Evolutionary conservation across 2,797 vertebrate species (phyloP), one percentile per base, ranked within the genome.

Genomic region (Otolemur crassicaudatus): DNA sequence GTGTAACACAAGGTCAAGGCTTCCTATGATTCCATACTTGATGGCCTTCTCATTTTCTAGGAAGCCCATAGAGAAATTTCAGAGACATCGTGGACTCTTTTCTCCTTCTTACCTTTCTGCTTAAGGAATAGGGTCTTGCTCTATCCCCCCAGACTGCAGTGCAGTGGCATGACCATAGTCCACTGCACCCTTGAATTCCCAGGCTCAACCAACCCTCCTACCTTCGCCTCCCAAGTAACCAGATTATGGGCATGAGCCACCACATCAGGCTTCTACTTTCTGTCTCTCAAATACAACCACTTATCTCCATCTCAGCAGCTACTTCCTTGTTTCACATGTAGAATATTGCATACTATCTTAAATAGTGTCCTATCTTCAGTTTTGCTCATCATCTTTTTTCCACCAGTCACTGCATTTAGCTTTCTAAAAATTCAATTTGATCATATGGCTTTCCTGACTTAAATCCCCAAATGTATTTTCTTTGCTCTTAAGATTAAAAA

Each of bases 401-500:
- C 27, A 91, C 25, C 43, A 84, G 6, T 58, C 70, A 17, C 40
- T 93, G 63, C 9, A 75, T 43, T 85, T 29, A 69, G 25, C 49
- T 61, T 61, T 88, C 43, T 90, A 81, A 87, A 91, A 87, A 60
- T 7, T 75, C 31, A 11, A 67, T 73, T 86, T 94, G 56, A 40
- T 80, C 31, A 88, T 67, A 49, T 61, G 10, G 17, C 10, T 70
- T 86, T 8, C 29, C 3, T 89, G 53, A 81, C 29, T 79, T 87
- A 79, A 93, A 85, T 67, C 67, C 13, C 20, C 27, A 12, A 19
- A 1, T 90, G 13, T 6, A 20, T 81, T 84, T 40, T 14, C 20
- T 81, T 85, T 94, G 14, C 58, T 96, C 27, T 87, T 92, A 63
- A 80, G 34, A 70, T 82, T 63, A 82, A 94, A 91, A 73, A 60